Base-by-base conservation (phyloP, 2,888 invertebrate species). In the Ormyrus pomaceus region DNA sequence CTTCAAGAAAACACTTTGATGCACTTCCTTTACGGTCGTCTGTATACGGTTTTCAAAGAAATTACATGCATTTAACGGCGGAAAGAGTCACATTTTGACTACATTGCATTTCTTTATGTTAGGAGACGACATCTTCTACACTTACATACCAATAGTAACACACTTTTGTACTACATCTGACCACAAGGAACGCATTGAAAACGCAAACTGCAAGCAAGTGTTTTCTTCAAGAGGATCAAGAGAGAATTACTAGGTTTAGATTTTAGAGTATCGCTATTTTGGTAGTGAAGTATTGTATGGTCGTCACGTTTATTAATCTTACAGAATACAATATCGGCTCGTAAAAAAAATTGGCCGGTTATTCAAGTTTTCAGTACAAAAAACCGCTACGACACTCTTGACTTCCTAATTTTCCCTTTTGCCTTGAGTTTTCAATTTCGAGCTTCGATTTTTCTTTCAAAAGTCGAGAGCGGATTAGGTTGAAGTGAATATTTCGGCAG, bases 351-450 rank as follows among this genome's bases (percentile, higher is more conserved):
- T 66, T 77, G 58, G 71, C 65, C 77, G 64, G 71, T 48, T 62
- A 46, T 13, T 70, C 64, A 64, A 45, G n/a, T 70, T 66, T 66
- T 75, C 74, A 76, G 76, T 76, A 76, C 55, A 76, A 71, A 77
- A 66, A 75, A 68, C 65, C 19, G 48, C 56, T 50, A 53, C 5
- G 65, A n/a, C 50, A 65, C 51, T 66, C 45, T 48, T 48, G 66
- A 58, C 58, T 50, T 58, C 59, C 9, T 53, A 19, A 64, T 73
- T 55, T 61, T 11, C 0, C n/a, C 46, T 61, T 53, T 19, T 68
- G 51, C 48, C n/a, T 13, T 13, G n/a, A 34, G 34, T 53, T 13
- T 7, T 48, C 5, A 53, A 9, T 9, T 50, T 19, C 34, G 34
- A 34, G 34, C 34, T 34, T 34, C 34, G 34, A 34, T 4, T 34